Conservation (phyloP, 2,888 invertebrate species). For the Drosophila mulleri region DNA sequence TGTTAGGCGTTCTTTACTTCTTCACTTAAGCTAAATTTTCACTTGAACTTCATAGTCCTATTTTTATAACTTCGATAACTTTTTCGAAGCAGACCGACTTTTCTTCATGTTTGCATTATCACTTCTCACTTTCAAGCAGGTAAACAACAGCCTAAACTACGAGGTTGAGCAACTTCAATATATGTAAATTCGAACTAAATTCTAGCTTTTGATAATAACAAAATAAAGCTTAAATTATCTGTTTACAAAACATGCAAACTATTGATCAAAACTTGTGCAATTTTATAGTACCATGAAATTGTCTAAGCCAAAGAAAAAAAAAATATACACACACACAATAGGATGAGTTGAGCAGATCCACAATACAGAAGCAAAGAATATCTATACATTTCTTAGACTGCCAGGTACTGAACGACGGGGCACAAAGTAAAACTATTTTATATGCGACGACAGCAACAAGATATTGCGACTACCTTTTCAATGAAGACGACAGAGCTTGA, state of each 20-base stretch:
- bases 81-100: not conserved
- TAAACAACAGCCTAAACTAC: too few relatives aligned
- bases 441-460: conserved; percentile 65
- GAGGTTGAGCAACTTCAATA: not conserved
- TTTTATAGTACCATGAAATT: conserved; percentile 52
- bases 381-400: conserved; percentile 48
- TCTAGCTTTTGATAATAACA: not conserved
- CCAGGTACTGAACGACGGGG: conserved; percentile 50
- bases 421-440: conserved; percentile 68
- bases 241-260: conserved; percentile 49
- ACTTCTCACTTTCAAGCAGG: too few relatives aligned
- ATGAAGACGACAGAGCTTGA: not conserved
- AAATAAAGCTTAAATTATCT: not conserved
- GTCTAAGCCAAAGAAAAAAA: conserved; percentile 17
- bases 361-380: conserved; percentile 40
- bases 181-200: not conserved
- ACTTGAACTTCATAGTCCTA: not conserved
- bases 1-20: too few relatives aligned
- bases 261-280: conserved; percentile 59
- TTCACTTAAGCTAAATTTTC: not conserved
- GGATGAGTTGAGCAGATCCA: conserved; percentile 24
- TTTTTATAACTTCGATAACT: not conserved
- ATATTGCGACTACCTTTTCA: conserved; percentile 69
- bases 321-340: conserved; percentile 17
- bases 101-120: not conserved